Evolutionary conservation across 2,113 vertebrate species (phyloP).

Genomic region (Archocentrus centrarchus): DNA sequence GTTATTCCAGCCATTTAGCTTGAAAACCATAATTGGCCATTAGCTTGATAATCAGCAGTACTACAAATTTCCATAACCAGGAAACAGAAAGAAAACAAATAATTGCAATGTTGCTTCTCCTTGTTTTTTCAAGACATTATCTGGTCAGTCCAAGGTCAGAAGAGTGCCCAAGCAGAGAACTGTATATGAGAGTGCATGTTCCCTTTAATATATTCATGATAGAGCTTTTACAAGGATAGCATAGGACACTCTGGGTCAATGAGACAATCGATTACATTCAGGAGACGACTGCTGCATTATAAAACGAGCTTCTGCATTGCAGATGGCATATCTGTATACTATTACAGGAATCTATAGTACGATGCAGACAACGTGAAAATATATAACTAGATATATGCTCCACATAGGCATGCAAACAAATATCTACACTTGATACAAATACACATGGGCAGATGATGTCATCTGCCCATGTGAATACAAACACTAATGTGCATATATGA

Average conservation of each 20-base stretch:
- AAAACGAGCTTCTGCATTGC: slow-evolving; percentile 74
- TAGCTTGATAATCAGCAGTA: neutral
- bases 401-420: neutral
- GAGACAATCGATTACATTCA: slow-evolving; percentile 67
- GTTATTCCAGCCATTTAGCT: neutral
- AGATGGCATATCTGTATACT: slow-evolving; percentile 64
- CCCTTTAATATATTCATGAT: slow-evolving; percentile 46
- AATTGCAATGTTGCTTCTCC: slow-evolving; percentile 1
- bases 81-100: neutral
- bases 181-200: slow-evolving; percentile 8
- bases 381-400: neutral
- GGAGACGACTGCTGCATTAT: slow-evolving; percentile 71
- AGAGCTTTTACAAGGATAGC: slow-evolving; percentile 44
- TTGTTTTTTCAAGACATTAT: neutral
- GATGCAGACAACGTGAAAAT: slow-evolving; percentile 24
- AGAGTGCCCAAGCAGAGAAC: neutral
- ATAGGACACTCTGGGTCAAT: slow-evolving; percentile 60
- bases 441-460: slow-evolving; percentile 6
- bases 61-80: neutral
- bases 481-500: neutral
- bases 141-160: neutral
- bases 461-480: neutral
- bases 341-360: slow-evolving; percentile 60
- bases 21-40: neutral
- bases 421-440: slow-evolving; percentile 12